phyloP scores from a whole-genome alignment of 2,888 invertebrate species.

The Nephrotoma flavescens region DNA sequence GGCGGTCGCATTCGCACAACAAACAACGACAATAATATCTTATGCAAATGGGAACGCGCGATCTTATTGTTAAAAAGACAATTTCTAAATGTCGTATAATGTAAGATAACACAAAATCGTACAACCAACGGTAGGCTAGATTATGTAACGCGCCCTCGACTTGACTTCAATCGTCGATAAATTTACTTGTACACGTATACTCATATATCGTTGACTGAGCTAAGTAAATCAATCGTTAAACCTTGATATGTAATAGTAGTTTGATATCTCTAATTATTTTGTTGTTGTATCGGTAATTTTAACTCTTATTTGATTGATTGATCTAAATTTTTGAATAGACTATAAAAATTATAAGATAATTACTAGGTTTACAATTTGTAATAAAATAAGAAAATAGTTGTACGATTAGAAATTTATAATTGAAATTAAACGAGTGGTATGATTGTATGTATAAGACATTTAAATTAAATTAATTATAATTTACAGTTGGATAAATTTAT shows the following conservation, averaged over 20 bases:
- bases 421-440: not conserved
- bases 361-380: not conserved
- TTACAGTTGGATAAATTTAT: not conserved
- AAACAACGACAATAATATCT: not conserved
- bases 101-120: no score
- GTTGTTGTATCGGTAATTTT: not conserved
- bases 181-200: not conserved
- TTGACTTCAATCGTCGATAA: not conserved
- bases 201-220: not conserved
- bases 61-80: not conserved
- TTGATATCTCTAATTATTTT: not conserved
- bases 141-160: not conserved
- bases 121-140: not conserved
- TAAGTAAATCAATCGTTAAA: not conserved
- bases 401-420: not conserved
- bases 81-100: no score
- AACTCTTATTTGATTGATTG: not conserved
- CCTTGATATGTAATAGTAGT: not conserved
- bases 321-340: not conserved
- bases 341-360: not conserved
- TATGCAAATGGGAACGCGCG: not conserved
- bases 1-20: not conserved
- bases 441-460: not conserved
- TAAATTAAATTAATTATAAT: not conserved
- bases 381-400: not conserved